Conservation (phyloP, 1,140 invertebrate species). For the Drosophila miranda region DNA sequence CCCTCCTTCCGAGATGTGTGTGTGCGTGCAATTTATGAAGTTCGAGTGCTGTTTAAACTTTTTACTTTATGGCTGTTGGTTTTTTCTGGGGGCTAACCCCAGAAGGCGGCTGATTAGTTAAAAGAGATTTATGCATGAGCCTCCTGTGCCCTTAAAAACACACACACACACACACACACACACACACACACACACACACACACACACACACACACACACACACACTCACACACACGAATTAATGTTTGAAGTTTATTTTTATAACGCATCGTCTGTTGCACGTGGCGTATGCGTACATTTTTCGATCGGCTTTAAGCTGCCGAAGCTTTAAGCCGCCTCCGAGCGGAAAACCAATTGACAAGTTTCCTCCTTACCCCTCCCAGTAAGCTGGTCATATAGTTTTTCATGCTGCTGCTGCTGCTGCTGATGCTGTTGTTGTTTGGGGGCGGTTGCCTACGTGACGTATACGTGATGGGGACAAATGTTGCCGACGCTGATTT, state of each 20-base stretch:
- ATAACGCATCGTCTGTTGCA: slow-evolving; percentile 22
- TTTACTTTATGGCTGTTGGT: slow-evolving; percentile 40
- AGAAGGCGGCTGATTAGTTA: slow-evolving; percentile 52
- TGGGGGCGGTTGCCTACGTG: slow-evolving; percentile 28
- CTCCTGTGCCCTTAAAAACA: slow-evolving; percentile 32
- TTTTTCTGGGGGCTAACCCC: slow-evolving; percentile 14
- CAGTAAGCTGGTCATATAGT: slow-evolving; percentile 26
- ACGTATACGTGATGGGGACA: slow-evolving; percentile 74
- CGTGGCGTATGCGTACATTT: slow-evolving; percentile 46
- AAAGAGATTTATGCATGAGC: slow-evolving; percentile 71
- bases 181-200: slow-evolving; percentile 11
- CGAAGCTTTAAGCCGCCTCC: slow-evolving; percentile 35
- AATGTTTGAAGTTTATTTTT: slow-evolving; percentile 48
- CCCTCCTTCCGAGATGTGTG: neutral
- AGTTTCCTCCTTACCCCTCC: slow-evolving; percentile 4
- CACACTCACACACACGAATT: slow-evolving; percentile 3
- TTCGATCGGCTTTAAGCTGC: slow-evolving; percentile 26
- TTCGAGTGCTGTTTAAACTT: slow-evolving; percentile 55
- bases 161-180: slow-evolving; percentile 3
- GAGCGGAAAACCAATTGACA: slow-evolving; percentile 57
- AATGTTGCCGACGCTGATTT: slow-evolving; percentile 69
- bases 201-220: slow-evolving; percentile 14
- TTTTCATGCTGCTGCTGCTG: slow-evolving; percentile 24
- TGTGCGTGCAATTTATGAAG: slow-evolving; percentile 41
- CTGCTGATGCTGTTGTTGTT: neutral